phyloP scores from a whole-genome alignment of 2,888 invertebrate genomes.

The Tinea semifulvella region DNA sequence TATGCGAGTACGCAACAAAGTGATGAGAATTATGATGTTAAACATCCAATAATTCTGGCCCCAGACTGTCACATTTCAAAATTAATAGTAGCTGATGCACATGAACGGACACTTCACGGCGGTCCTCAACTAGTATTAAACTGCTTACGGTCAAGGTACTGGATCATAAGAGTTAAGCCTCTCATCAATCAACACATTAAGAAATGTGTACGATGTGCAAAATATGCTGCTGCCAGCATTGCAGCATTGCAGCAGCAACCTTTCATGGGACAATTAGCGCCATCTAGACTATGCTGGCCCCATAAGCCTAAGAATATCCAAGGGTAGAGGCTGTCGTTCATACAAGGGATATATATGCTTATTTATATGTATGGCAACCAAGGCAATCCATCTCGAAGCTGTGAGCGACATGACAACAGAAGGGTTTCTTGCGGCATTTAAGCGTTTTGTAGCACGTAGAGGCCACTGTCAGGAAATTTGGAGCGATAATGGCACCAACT shows the following conservation, averaged over 20 bases:
- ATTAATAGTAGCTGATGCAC: conserved; percentile 19
- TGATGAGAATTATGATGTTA: conserved; percentile 12
- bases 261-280: conserved; percentile 14
- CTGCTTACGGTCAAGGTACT: conserved; percentile 21
- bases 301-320: conserved; percentile 15
- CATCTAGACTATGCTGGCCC: conserved; percentile 15
- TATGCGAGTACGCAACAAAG: conserved; percentile 18
- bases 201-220: conserved; percentile 11
- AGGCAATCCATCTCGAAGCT: conserved; percentile 26
- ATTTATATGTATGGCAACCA: conserved; percentile 22
- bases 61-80: conserved; percentile 16
- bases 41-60: conserved; percentile 22
- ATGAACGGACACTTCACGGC: conserved; percentile 23
- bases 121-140: conserved; percentile 22
- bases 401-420: conserved; percentile 25
- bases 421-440: conserved; percentile 24
- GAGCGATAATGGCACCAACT: too few species aligned
- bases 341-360: conserved; percentile 17
- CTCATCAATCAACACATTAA: background rate
- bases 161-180: conserved; percentile 19
- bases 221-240: background rate
- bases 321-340: conserved; percentile 15
- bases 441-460: conserved; percentile 19
- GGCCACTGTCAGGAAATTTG: too few species aligned
- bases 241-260: too few species aligned